Base-by-base conservation (phyloP, 2,113 vertebrate species). In the Periophthalmodon schlosseri region DNA sequence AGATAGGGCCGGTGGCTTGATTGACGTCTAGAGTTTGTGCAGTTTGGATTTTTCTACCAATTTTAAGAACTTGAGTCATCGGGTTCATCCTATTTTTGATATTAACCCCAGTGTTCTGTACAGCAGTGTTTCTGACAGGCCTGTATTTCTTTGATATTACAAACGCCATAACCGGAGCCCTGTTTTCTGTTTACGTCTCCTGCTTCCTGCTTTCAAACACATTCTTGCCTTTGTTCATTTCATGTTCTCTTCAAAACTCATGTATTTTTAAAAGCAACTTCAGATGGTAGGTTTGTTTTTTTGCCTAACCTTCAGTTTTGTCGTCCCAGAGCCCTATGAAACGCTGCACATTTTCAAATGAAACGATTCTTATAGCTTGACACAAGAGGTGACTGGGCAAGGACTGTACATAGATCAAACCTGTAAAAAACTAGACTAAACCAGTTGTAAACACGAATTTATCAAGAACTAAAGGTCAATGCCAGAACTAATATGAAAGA, bases 191-290 rank as follows among this genome's bases (percentile, higher is more conserved):
- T 76, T 70, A 20, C n/a, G 13, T 46, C 68, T 49, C 66, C 71
- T 69, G 85, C 73, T 69, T 60, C 58, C 54, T 68, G 67, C 57
- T 84, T 65, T 21, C 34, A 44, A 65, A 39, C 63, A 65, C 33
- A 21, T 44, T 21, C 28, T n/a, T 3, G 15, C 63, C 78, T 82
- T 86, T 89, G 84, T 87, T 84, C 77, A 77, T 61, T 79, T 76
- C 73, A 70, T 72, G 70, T 64, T 74, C 44, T 68, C 68, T 76
- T 81, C 81, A 81, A 80, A 71, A 24, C 77, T 88, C 87, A 82
- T 88, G 81, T 72, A 89, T 85, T 85, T 89, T 89, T 89, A 66
- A 88, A 68, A 65, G 63, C 54, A 18, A 74, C 75, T 80, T 78
- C 56, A 83, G 60, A 75, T 11, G 15, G 28, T 28, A 1, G 28